Percentiles rank a stretch among this genome's conserved stretches.
These are phyloP conservation scores for Metaphire vulgaris DNA, from an alignment of 1,140 invertebrate genomes.

Conservation along the genomic window DNA sequence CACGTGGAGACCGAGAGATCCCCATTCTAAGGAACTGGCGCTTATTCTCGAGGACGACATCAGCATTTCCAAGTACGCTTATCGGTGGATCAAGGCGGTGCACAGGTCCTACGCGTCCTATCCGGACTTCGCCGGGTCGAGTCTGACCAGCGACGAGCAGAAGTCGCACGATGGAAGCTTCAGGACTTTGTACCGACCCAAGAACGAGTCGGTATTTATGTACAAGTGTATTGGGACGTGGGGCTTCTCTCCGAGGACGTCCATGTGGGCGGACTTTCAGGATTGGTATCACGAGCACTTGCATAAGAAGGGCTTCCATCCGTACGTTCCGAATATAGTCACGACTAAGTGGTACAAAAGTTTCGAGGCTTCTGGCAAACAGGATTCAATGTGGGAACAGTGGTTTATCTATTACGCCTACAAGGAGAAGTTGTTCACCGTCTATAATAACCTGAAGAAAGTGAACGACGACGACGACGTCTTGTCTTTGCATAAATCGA, in stretches of 20 bases:
- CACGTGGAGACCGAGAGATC: constrained; percentile 36
- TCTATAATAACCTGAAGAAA: constrained; percentile 25
- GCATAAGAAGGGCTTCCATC: background rate
- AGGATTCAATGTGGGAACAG: constrained; percentile 31
- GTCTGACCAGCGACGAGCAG: constrained; percentile 12
- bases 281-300: background rate
- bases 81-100: constrained; percentile 37
- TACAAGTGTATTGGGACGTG: constrained; percentile 1
- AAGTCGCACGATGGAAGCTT: constrained; percentile 1
- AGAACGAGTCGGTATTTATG: background rate
- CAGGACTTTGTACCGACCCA: background rate
- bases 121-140: constrained; percentile 19
- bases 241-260: background rate
- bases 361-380: constrained; percentile 5
- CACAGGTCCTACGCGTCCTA: constrained; percentile 3
- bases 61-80: constrained; percentile 38
- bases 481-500: constrained; percentile 11
- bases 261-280: background rate
- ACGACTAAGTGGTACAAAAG: constrained; percentile 21
- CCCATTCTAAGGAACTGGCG: constrained; percentile 35
- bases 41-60: constrained; percentile 44
- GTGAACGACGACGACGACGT: background rate
- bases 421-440: constrained; percentile 6
- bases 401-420: constrained; percentile 26
- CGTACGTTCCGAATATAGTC: background rate